These are phyloP conservation scores for Hyalella azteca DNA, from an alignment of 2,888 invertebrate genomes.

Conservation along the genomic window DNA sequence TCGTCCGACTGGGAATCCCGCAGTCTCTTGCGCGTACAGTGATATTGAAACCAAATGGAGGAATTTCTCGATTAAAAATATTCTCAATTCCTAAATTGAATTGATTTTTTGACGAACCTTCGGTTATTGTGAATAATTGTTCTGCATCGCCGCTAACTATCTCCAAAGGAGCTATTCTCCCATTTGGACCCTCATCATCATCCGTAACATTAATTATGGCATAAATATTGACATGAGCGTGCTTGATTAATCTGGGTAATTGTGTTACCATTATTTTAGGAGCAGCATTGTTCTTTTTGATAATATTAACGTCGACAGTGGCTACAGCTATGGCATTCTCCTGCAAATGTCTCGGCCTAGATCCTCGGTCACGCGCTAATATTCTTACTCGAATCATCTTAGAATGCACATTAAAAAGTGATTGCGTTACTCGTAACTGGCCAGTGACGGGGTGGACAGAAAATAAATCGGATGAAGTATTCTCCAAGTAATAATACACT, in stretches of 20 bases:
- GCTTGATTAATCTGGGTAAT: conserved; percentile 80
- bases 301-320: conserved; percentile 59
- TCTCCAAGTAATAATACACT: conserved; percentile 91
- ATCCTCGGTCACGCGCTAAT: conserved; percentile 85
- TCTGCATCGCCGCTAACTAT: conserved; percentile 90
- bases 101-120: conserved; percentile 65
- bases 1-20: conserved; percentile 78
- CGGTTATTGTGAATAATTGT: conserved; percentile 81
- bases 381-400: conserved; percentile 77
- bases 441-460: conserved; percentile 93
- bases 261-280: conserved; percentile 83
- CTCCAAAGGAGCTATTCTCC: conserved; percentile 79
- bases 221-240: conserved; percentile 81
- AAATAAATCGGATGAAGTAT: conserved; percentile 85
- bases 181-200: conserved; percentile 81
- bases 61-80: conserved; percentile 62
- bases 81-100: conserved; percentile 60
- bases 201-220: conserved; percentile 87
- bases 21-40: conserved; percentile 84
- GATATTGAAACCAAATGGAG: conserved; percentile 83
- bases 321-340: conserved; percentile 40
- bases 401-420: conserved; percentile 74
- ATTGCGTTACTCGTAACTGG: conserved; percentile 80
- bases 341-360: conserved; percentile 64
- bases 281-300: conserved; percentile 80